These are phyloP conservation scores for Bradynema listronoti DNA, from an alignment of 1,140 invertebrate genomes.

Conservation along the genomic window DNA sequence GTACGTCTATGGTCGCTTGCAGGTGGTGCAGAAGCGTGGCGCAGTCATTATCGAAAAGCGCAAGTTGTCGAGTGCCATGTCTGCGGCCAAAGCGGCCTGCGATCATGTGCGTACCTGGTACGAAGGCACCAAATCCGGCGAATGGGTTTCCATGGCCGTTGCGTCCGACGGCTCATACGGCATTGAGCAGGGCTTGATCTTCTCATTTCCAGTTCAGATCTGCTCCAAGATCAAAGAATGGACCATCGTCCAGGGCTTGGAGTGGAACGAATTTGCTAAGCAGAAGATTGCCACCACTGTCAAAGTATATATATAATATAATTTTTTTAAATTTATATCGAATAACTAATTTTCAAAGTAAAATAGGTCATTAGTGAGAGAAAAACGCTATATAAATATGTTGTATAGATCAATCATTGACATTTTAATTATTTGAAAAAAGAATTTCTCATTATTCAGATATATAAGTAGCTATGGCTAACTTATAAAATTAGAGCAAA, in stretches of 20 bases:
- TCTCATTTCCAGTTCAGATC: slow-evolving; percentile 82
- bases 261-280: slow-evolving; percentile 75
- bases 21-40: slow-evolving; percentile 90
- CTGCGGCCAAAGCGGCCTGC: slow-evolving; percentile 87
- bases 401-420: not conserved
- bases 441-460: not conserved
- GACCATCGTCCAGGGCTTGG: slow-evolving; percentile 77
- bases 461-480: not conserved
- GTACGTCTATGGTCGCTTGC: slow-evolving; percentile 38
- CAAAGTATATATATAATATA: slow-evolving; percentile 65
- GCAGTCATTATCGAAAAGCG: slow-evolving; percentile 92
- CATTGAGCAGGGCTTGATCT: slow-evolving; percentile 76
- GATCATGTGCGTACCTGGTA: slow-evolving; percentile 68
- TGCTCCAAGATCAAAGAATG: slow-evolving; percentile 68
- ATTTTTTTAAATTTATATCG: not conserved
- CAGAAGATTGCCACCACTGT: slow-evolving; percentile 76
- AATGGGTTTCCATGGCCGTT: slow-evolving; percentile 94
- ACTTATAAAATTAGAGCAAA: slow-evolving; percentile 3
- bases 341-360: not conserved
- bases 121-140: slow-evolving; percentile 68
- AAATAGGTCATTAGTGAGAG: not conserved
- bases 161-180: slow-evolving; percentile 85
- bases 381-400: slow-evolving; percentile 1
- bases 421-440: not conserved
- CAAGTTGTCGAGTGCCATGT: slow-evolving; percentile 97